These are phyloP conservation scores for Platerodrilus igneus DNA, from an alignment of 2,888 invertebrate species.

Conservation along the genomic window DNA sequence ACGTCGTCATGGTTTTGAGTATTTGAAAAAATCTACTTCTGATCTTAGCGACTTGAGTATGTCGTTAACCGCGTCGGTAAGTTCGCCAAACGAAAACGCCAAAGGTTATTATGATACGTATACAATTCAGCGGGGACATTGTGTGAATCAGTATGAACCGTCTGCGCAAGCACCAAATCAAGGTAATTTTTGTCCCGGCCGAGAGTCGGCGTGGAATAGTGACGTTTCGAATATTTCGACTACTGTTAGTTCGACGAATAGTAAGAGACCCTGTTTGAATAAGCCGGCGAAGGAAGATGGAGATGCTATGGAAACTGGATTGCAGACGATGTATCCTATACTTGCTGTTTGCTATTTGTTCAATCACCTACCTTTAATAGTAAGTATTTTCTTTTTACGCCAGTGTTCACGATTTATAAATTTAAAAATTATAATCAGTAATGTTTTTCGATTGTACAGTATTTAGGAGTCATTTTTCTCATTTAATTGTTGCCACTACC, in stretches of 20 bases:
- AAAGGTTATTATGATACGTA: constrained; percentile 43
- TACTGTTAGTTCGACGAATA: constrained; percentile 55
- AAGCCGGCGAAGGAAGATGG: constrained; percentile 38
- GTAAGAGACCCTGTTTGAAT: constrained; percentile 49
- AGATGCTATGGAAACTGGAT: constrained; percentile 43
- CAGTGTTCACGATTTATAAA: no score
- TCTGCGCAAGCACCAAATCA: constrained; percentile 19
- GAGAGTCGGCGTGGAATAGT: constrained; percentile 42
- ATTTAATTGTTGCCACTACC: no score
- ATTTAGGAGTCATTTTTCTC: no score
- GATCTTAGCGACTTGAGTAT: constrained; percentile 45
- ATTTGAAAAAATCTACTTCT: constrained; percentile 45
- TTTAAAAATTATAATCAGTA: no score
- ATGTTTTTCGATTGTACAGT: no score
- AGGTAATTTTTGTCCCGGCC: constrained; percentile 22
- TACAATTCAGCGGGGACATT: constrained; percentile 33
- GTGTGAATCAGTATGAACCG: constrained; percentile 24
- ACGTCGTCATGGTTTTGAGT: constrained; percentile 40
- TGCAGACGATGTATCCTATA: constrained; percentile 51
- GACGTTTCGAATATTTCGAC: constrained; percentile 51
- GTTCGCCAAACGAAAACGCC: constrained; percentile 30
- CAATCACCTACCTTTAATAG: constrained; percentile 57
- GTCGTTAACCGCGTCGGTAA: constrained; percentile 28
- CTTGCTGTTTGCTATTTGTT: constrained; percentile 55
- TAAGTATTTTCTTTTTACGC: constrained; percentile 46